Conservation (phyloP, 2,797 vertebrate genomes). For the Typhlichthys eigenmanni region DNA sequence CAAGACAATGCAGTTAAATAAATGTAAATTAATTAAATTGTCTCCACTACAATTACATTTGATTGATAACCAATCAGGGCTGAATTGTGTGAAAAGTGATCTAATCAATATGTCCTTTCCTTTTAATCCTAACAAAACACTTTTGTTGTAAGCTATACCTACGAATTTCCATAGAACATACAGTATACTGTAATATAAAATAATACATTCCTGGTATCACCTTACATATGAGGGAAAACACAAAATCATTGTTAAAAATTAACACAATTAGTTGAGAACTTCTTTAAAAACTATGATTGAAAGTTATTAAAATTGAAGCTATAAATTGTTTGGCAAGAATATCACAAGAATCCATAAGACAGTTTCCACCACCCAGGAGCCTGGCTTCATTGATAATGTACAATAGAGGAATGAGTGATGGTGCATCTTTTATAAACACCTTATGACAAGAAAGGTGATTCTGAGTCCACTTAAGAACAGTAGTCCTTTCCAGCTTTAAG, state of each 20-base stretch:
- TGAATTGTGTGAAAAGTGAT: not conserved
- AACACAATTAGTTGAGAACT: conserved; percentile 31
- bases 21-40: conserved; percentile 20
- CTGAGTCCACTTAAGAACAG: conserved; percentile 40
- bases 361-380: conserved; percentile 57
- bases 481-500: conserved; percentile 32
- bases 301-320: conserved; percentile 57
- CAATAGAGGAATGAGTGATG: conserved; percentile 56
- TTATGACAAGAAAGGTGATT: conserved; percentile 27
- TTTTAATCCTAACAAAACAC: too few relatives aligned
- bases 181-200: too few relatives aligned
- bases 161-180: too few relatives aligned
- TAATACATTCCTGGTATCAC: too few relatives aligned
- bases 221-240: conserved; percentile 19
- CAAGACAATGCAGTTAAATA: conserved; percentile 36
- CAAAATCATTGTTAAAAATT: conserved; percentile 51
- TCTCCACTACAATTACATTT: conserved; percentile 14
- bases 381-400: conserved; percentile 61
- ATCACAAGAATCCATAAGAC: conserved; percentile 32
- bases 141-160: too few relatives aligned
- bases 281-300: conserved; percentile 57
- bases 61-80: not conserved
- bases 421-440: conserved; percentile 40
- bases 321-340: conserved; percentile 52
- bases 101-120: too few relatives aligned